These are phyloP conservation scores for Acanthoscelides obtectus DNA, from an alignment of 2,888 invertebrate genomes.

Conservation along the genomic window DNA sequence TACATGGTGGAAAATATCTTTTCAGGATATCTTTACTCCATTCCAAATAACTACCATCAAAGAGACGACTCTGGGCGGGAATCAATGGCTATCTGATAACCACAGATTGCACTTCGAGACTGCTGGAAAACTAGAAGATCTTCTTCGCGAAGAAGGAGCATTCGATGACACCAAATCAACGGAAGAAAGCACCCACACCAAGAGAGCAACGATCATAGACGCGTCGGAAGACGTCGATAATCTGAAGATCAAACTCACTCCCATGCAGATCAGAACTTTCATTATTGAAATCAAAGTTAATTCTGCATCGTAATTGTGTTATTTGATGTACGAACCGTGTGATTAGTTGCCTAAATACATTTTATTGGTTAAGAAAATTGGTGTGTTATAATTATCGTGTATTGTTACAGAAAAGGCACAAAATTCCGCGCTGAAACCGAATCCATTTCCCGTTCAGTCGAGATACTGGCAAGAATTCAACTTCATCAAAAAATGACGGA, in stretches of 20 bases:
- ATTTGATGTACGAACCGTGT: background rate
- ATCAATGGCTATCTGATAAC: conserved; percentile 54
- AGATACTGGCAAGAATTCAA: too few species aligned
- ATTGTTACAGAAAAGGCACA: too few species aligned
- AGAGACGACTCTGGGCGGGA: conserved; percentile 48
- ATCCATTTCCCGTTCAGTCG: too few species aligned
- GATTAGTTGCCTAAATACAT: background rate
- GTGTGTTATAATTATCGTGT: too few species aligned
- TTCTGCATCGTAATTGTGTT: background rate
- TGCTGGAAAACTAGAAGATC: conserved; percentile 32
- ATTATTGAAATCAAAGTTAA: conserved; percentile 38
- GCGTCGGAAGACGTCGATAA: conserved; percentile 18
- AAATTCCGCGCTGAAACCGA: too few species aligned
- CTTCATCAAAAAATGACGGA: too few species aligned
- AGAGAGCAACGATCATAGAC: conserved; percentile 16
- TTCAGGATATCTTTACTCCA: conserved; percentile 43
- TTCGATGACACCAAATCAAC: background rate
- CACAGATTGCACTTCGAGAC: conserved; percentile 37
- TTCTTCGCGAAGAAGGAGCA: conserved; percentile 11
- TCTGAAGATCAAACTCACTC: conserved; percentile 52
- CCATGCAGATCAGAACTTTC: conserved; percentile 74
- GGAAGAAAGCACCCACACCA: conserved; percentile 4
- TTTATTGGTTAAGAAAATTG: too few species aligned
- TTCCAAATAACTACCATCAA: conserved; percentile 39
- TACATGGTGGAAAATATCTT: too few species aligned